Evolutionary conservation across 2,888 invertebrate species (phyloP).

Genomic region (Itoplectis maculator): DNA sequence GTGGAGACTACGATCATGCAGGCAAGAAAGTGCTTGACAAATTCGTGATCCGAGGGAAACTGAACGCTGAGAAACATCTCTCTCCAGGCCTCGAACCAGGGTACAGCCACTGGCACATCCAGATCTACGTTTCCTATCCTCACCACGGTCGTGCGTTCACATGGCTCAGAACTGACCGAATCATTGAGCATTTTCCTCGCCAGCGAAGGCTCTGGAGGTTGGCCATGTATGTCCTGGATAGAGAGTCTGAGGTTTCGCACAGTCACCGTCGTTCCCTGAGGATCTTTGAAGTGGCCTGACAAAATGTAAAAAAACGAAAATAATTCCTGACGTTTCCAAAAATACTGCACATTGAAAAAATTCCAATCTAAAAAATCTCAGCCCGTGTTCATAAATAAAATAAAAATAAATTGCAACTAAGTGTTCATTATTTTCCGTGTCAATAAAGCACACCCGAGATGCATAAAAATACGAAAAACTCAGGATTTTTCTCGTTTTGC

Average conservation of each 20-base stretch:
- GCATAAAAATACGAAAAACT: too few relatives aligned
- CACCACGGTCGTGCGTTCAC: conserved; percentile 86
- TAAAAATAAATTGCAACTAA: too few relatives aligned
- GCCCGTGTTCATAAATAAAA: too few relatives aligned
- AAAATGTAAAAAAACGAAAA: conserved; percentile 39
- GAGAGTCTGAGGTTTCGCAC: conserved; percentile 92
- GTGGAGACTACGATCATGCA: conserved; percentile 92
- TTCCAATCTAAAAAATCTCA: too few relatives aligned
- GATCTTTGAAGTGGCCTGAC: conserved; percentile 93
- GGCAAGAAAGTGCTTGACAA: conserved; percentile 94
- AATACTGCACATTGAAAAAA: too few relatives aligned
- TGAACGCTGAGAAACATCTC: conserved; percentile 95
- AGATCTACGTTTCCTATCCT: conserved; percentile 87
- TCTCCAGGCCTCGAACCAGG: conserved; percentile 98
- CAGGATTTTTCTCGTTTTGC: too few relatives aligned
- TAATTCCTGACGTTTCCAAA: background rate
- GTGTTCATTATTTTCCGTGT: too few relatives aligned
- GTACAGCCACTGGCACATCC: conserved; percentile 91
- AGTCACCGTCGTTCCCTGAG: conserved; percentile 90
- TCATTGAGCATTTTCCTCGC: conserved; percentile 95
- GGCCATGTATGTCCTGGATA: conserved; percentile 92
- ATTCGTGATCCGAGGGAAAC: conserved; percentile 98
- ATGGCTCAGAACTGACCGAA: conserved; percentile 88
- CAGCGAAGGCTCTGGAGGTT: conserved; percentile 92
- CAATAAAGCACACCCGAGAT: too few relatives aligned